A percentile compares a stretch with the other conserved stretches of the same genome.
Evolutionary conservation across 2,113 vertebrate species (phyloP).

Genomic region (Burhinus bistriatus): DNA sequence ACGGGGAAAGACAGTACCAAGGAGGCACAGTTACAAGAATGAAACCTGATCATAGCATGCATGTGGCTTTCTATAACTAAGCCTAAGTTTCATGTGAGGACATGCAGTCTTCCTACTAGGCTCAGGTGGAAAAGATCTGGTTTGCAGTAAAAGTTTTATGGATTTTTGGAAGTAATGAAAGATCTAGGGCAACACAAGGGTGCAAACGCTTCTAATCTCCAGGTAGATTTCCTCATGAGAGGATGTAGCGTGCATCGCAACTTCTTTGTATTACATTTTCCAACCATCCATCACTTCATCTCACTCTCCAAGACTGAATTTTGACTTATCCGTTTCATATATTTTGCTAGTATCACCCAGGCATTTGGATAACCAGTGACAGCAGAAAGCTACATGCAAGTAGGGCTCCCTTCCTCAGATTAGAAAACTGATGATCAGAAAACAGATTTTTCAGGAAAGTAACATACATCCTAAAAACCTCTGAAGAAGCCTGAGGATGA

Average conservation of each 20-base stretch:
- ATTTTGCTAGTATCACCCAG: background rate
- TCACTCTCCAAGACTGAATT: background rate
- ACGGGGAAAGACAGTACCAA: background rate
- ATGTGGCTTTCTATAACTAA: background rate
- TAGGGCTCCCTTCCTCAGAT: background rate
- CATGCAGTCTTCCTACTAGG: background rate
- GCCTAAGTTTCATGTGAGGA: background rate
- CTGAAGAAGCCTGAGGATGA: background rate
- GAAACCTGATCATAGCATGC: background rate
- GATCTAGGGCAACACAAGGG: background rate
- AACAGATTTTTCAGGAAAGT: background rate
- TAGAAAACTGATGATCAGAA: background rate
- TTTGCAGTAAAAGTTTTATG: background rate
- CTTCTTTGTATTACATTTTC: background rate
- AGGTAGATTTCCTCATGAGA: background rate
- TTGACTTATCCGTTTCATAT: background rate
- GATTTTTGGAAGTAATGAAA: background rate
- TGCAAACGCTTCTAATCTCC: background rate
- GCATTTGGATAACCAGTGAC: background rate
- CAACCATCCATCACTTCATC: background rate
- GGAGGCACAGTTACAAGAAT: background rate
- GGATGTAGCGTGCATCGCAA: accelerated
- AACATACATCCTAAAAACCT: background rate
- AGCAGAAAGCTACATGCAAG: background rate
- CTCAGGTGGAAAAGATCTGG: background rate